These are phyloP conservation scores for Lepidothrix coronata DNA, from an alignment of 2,113 vertebrate genomes.

Conservation along the genomic window DNA sequence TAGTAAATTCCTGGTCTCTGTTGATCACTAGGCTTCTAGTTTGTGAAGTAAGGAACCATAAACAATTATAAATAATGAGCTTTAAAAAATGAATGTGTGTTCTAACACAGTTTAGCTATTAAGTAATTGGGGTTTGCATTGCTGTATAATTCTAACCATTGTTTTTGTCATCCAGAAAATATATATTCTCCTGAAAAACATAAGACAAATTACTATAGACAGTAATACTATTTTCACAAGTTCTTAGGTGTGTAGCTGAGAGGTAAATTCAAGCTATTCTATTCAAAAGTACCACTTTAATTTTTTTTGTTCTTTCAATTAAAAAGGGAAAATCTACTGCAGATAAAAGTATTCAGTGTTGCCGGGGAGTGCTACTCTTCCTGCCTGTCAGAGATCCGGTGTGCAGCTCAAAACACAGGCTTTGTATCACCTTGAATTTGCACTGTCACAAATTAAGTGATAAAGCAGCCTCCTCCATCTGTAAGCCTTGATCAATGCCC, in stretches of 20 bases:
- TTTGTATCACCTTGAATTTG: neutral
- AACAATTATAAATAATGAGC: neutral
- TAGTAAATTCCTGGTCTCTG: neutral
- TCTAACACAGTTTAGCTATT: neutral
- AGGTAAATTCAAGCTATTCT: neutral
- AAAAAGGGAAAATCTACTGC: neutral
- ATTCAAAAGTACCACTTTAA: neutral
- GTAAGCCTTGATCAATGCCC: neutral
- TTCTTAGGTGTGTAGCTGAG: neutral
- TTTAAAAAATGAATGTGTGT: neutral
- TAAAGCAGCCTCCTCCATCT: neutral
- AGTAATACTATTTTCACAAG: neutral
- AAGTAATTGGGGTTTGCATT: neutral
- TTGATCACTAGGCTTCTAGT: neutral
- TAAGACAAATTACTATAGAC: neutral
- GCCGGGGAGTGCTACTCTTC: neutral
- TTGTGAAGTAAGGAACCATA: neutral
- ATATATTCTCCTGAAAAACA: neutral
- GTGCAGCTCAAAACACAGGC: neutral
- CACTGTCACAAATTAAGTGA: neutral
- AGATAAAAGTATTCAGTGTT: neutral
- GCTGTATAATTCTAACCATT: neutral
- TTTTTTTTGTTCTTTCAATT: neutral
- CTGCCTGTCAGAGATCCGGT: neutral
- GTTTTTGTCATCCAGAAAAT: neutral